Percentiles rank a stretch among this genome's conserved stretches.
Evolutionary conservation across 1,140 invertebrate species (phyloP).

Genomic region (Pseudomyrmex gracilis): DNA sequence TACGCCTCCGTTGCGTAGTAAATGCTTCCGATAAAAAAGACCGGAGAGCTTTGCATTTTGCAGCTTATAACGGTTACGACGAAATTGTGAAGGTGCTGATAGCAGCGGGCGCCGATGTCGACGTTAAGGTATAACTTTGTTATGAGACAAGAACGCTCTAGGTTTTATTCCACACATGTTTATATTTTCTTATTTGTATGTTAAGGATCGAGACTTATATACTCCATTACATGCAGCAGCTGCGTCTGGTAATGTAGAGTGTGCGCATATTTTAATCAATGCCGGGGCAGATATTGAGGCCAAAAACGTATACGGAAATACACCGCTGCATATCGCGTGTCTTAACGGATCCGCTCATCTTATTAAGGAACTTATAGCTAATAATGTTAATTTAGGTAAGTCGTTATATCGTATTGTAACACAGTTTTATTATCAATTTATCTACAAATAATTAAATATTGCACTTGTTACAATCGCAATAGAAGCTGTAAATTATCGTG

Average conservation of each 20-base stretch:
- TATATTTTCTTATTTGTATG: conserved; percentile 21
- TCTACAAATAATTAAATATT: neutral
- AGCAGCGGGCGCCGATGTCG: conserved; percentile 86
- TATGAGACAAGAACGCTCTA: neutral
- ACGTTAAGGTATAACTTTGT: conserved; percentile 85
- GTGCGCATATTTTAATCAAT: conserved; percentile 86
- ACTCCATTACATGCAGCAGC: conserved; percentile 89
- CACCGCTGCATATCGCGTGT: conserved; percentile 88
- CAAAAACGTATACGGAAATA: conserved; percentile 87
- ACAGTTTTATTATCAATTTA: neutral
- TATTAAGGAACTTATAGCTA: conserved; percentile 83
- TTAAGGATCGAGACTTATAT: conserved; percentile 81
- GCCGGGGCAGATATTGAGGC: conserved; percentile 87
- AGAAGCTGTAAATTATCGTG: conserved; percentile 83
- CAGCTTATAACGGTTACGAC: conserved; percentile 87
- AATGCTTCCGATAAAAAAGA: conserved; percentile 89
- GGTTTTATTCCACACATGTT: neutral
- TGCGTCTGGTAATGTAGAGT: conserved; percentile 86
- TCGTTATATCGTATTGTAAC: neutral
- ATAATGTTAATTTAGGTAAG: conserved; percentile 65
- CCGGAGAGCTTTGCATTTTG: conserved; percentile 87
- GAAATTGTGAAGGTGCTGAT: conserved; percentile 85
- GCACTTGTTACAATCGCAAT: conserved; percentile 36
- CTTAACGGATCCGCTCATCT: conserved; percentile 87
- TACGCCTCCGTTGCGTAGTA: conserved; percentile 86